Base-by-base conservation (phyloP, 2,113 vertebrate species). In the Balaenoptera acutorostrata region DNA sequence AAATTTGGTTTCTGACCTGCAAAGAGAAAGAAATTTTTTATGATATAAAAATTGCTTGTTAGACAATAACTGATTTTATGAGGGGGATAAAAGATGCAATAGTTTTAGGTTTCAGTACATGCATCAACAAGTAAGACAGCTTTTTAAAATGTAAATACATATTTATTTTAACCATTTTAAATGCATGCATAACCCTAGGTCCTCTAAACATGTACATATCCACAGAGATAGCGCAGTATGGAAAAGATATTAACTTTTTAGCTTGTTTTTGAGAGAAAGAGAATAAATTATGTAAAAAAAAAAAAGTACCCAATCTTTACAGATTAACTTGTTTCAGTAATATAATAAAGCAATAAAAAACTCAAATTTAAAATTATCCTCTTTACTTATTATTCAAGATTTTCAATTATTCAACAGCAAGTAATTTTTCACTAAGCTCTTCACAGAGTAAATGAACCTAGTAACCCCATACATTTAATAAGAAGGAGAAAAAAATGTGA, bases 1-100 rank as follows among this genome's bases (percentile, higher is more conserved):
- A 99, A 99, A 99, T 98, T 99, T 99, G 81, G 99, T 99, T 98
- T 98, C 99, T 77, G 99, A 99, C 98, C 99, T 99, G 96, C 31
- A 99, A 99, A 97, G 89, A 52, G 88, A 99, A 98, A 98, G 77
- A 97, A 96, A 98, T 63, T 91, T 96, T 0, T 0, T 97, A 98
- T 88, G 96, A 98, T 96, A 97, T 91, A 98, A 98, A 96, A 97
- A 95, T 46, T 84, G 87, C 64, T 89, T 88, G 20, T 68, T 68
- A 93, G 91, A 77, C 31, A 78, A 77, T 55, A 97, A 92, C 46
- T 85, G 98, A 97, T 91, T 88, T 96, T 72, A 93, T 81, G 89
- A 94, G 8, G 46, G 5, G 44, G 14, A 2, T 11, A 4, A 97
- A 72, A 92, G 89, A 63, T 97, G 29, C 90, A 93, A 96, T n/a